Base-by-base conservation (phyloP, 2,113 vertebrate species). In the Ophthalmolycus amberensis region DNA sequence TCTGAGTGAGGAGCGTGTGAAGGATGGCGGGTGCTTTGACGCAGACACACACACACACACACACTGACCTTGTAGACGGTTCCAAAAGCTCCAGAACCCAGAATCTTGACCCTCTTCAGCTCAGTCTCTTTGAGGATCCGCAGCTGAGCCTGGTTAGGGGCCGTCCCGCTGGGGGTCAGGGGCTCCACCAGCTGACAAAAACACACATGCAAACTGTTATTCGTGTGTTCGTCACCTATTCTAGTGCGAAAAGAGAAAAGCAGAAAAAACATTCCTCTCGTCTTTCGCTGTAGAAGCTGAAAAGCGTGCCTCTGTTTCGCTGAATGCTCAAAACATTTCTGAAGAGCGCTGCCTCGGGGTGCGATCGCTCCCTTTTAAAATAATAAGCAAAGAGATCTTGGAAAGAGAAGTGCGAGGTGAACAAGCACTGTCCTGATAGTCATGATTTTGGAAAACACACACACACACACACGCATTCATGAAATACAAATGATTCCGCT, bases 61-160 rank as follows among this genome's bases (percentile, higher is more conserved):
- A 52, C 15, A 56, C 85, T 59, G 29, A 99, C 98, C 96, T 99
- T 99, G 92, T 99, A 99, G 25, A 99, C 98, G 0, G 98, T 99
- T 65, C 98, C 98, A 79, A 99, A 99, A 60, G 98, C 98, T 10
- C 98, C 98, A 0, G 98, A 98, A 22, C 98, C 98, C 50, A 99
- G 96, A 42, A 99, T 97, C 92, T 99, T 99, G 22, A 99, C 96
- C 74, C 97, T 94, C 86, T 99, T 99, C 66, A 99, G 95, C 85
- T 99, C 98, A 0, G 98, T 99, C 94, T 99, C 98, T 78, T 99
- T 99, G 82, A 99, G 94, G 88, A 99, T 99, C 15, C 98, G 95
- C 44, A 99, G 96, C 78, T 99, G 98, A 20, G 98, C 98, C 85
- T 99, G 98, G 89, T 99, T 99, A 10, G 98, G 98, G 0, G 98